Base-by-base conservation (phyloP, 2,113 vertebrate genomes). In the Lota lota region DNA sequence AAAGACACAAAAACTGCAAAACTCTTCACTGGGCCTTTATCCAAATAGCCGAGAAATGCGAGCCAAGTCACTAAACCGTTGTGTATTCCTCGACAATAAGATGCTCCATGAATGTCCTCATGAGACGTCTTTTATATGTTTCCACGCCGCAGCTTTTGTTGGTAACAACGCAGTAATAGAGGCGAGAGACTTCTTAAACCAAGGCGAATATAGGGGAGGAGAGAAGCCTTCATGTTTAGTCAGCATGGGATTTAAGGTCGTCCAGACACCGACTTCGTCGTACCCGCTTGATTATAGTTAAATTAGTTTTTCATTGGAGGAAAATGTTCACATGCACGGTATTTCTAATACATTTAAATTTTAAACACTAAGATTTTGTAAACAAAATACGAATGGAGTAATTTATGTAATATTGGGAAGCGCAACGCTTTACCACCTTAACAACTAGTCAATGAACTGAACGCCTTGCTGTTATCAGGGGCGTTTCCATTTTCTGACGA, bases 241-340 rank as follows among this genome's bases (percentile, higher is more conserved):
- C 89, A 90, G 87, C 88, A 71, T 83, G 75, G 68, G 73, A 82
- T 90, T 92, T 91, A 93, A 93, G 90, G 90, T 90, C 69, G 90
- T 66, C 8, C 36, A 0, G 3, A 14, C 28, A 4, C 28, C 2
- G 28, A 33, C 28, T 4, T 33, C 28, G 0, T 33, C 7, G 4
- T 33, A 4, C 28, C 28, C 28, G 28, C 28, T 33, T 33, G 28
- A 33, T 4, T 33, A 53, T 61, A 5, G 20, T 70, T 63, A 53
- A 21, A 11, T 51, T 40, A 15, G 54, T 15, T 20, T 15, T 19
- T 0, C 54, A 21, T 21, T n/a, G 20, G 60, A 67, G 66, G 61
- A 66, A 70, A 70, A 65, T 28, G 72, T 61, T 57, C 1, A 67
- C 22, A 64, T 18, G 5, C 5, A 5, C 51, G 7, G 28, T 33